These are phyloP conservation scores for Onchidella celtica DNA, from an alignment of 2,888 invertebrate species.

Conservation along the genomic window DNA sequence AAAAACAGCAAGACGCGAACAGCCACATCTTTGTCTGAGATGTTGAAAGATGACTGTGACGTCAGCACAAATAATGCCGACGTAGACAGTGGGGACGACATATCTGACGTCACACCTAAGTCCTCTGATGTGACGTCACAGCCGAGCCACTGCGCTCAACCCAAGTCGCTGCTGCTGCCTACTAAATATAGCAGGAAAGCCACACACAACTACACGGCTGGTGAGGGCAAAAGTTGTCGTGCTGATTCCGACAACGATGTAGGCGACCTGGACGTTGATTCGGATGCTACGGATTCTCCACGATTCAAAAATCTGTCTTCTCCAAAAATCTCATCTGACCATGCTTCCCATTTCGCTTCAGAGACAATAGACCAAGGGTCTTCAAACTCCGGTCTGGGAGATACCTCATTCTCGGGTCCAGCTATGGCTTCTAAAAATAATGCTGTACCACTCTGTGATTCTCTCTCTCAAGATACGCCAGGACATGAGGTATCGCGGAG, in stretches of 20 bases:
- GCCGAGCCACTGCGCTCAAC: too few species aligned
- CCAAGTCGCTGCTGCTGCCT: not conserved
- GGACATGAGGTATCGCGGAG: not conserved
- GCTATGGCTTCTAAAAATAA: not conserved
- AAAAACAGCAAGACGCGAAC: slow-evolving; percentile 32
- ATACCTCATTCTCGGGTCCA: not conserved
- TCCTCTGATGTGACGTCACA: too few species aligned
- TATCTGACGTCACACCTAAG: not conserved
- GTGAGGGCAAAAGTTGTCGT: not conserved
- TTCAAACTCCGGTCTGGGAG: not conserved
- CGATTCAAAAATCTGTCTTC: not conserved
- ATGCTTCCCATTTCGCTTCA: not conserved
- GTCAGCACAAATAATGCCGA: not conserved
- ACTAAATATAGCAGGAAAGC: not conserved
- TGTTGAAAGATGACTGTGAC: slow-evolving; percentile 37
- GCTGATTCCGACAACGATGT: not conserved
- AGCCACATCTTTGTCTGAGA: slow-evolving; percentile 30
- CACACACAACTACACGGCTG: too few species aligned
- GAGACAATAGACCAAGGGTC: not conserved
- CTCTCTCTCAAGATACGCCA: too few species aligned
- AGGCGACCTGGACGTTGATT: not conserved
- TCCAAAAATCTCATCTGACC: not conserved
- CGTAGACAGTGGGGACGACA: not conserved
- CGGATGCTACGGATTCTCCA: not conserved
- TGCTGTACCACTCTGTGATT: not conserved